Evolutionary conservation across 2,888 invertebrate genomes (phyloP).

Genomic region (Rhingia rostrata): DNA sequence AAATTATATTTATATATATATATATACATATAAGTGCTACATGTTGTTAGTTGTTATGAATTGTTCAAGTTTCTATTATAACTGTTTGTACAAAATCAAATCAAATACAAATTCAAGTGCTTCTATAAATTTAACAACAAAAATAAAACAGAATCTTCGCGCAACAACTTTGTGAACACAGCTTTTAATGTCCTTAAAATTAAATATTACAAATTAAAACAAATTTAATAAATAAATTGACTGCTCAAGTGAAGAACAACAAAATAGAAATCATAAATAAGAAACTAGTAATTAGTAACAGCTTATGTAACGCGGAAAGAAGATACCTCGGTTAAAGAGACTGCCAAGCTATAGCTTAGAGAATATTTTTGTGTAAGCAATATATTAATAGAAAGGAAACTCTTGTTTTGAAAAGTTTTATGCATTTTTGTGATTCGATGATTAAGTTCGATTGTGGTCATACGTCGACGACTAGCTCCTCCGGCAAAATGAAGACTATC

Average conservation of each 20-base stretch:
- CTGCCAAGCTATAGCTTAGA: conserved; percentile 23
- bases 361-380: conserved; percentile 25
- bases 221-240: neutral
- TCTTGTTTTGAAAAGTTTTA: neutral
- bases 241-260: conserved; percentile 49
- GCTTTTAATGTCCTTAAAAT: conserved; percentile 38
- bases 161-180: conserved; percentile 21
- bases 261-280: conserved; percentile 55
- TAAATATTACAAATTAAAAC: conserved; percentile 1
- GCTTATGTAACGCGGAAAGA: conserved; percentile 49
- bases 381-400: conserved; percentile 7
- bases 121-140: conserved; percentile 34
- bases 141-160: conserved; percentile 23
- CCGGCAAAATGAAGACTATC: conserved; percentile 86
- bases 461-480: conserved; percentile 57
- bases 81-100: conserved; percentile 60
- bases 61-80: conserved; percentile 68
- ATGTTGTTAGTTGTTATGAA: conserved; percentile 66
- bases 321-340: conserved; percentile 63
- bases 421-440: conserved; percentile 36
- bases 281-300: conserved; percentile 42
- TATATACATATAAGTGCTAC: conserved; percentile 43
- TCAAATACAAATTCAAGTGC: conserved; percentile 57
- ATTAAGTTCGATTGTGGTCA: conserved; percentile 68
- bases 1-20: conserved; percentile 24